Evolutionary conservation across 2,797 vertebrate genomes (phyloP).

Genomic region (Myiotriccus ornatus): DNA sequence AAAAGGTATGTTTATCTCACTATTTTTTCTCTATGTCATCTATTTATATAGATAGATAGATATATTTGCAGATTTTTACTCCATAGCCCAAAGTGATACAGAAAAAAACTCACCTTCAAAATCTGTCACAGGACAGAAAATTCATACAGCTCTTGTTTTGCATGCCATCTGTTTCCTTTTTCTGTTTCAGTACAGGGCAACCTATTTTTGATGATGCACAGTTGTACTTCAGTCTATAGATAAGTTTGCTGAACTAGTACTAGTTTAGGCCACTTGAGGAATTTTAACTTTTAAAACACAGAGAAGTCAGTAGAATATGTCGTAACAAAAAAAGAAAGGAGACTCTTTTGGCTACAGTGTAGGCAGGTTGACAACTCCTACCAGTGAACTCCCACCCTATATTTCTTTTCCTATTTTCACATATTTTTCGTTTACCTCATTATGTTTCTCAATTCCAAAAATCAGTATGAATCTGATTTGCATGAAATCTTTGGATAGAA

Average conservation of each 20-base stretch:
- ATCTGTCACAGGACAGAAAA: constrained; percentile 22
- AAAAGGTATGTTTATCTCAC: not conserved
- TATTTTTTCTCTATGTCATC: not conserved
- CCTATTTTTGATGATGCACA: not conserved
- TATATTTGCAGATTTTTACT: not conserved
- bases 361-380: not conserved
- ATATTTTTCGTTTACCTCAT: not conserved
- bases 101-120: not conserved
- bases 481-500: not conserved
- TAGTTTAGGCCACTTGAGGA: not conserved
- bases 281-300: not conserved
- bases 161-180: constrained; percentile 21
- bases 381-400: not conserved
- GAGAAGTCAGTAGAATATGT: not conserved
- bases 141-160: constrained; percentile 5
- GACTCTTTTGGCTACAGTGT: not conserved
- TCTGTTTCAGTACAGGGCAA: not conserved
- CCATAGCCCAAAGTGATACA: not conserved
- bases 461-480: not conserved
- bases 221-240: not conserved
- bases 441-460: not conserved
- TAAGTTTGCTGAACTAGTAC: not conserved
- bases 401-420: not conserved
- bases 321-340: not conserved
- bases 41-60: not conserved